Evolutionary conservation across 2,113 vertebrate species (phyloP).

Genomic region (Oreochromis tanganicae): DNA sequence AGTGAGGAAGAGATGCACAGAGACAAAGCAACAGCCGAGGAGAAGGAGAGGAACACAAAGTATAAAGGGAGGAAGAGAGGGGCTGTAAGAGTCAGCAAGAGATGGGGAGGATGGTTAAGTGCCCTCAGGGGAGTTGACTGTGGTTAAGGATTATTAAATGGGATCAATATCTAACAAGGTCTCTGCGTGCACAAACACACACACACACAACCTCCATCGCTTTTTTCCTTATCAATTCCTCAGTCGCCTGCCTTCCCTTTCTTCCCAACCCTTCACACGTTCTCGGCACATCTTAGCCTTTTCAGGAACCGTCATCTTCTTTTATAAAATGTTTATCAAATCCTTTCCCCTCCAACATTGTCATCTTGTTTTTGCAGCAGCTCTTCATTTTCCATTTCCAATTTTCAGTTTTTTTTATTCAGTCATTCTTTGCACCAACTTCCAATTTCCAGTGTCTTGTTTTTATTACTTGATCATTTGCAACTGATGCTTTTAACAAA

Average conservation of each 20-base stretch:
- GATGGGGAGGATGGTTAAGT: constrained; percentile 54
- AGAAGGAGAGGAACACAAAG: background rate
- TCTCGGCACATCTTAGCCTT: background rate
- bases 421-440: background rate
- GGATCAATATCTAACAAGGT: constrained; percentile 73
- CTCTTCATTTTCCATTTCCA: background rate
- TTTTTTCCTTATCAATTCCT: background rate
- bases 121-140: constrained; percentile 59
- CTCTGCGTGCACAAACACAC: background rate
- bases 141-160: constrained; percentile 71
- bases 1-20: background rate
- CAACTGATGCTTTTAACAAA: background rate
- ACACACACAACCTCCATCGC: background rate
- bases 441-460: background rate
- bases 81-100: background rate
- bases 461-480: background rate
- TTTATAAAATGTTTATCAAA: constrained; percentile 1
- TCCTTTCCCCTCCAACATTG: background rate
- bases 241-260: background rate
- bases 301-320: background rate
- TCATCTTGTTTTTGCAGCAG: background rate
- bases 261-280: background rate
- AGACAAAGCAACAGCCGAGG: background rate
- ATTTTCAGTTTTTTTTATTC: background rate
- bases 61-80: background rate